Evolutionary conservation across 2,797 vertebrate genomes (phyloP).

Genomic region (Lagocephalus sceleratus): DNA sequence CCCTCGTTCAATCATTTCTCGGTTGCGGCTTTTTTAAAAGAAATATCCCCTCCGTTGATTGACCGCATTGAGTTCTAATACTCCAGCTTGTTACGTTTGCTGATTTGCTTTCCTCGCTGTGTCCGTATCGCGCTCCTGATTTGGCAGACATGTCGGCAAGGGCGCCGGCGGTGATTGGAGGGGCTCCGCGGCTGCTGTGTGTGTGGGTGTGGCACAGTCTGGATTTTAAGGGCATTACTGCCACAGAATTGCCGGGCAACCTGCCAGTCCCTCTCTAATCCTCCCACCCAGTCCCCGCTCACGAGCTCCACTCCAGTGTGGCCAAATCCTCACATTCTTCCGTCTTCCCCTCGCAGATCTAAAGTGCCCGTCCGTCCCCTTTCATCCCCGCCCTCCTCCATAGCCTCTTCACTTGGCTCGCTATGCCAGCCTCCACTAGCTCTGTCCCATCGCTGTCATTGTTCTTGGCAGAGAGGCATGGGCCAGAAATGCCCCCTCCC

Average conservation of each 20-base stretch:
- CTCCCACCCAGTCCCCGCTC: conserved; percentile 62
- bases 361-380: conserved; percentile 55
- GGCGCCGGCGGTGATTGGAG: conserved; percentile 34
- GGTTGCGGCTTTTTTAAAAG: too few species aligned
- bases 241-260: conserved; percentile 62
- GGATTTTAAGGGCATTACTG: conserved; percentile 71
- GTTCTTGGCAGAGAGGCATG: conserved; percentile 50
- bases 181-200: conserved; percentile 34
- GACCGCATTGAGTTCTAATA: conserved; percentile 1
- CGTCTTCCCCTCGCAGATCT: conserved; percentile 51
- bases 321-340: conserved; percentile 74
- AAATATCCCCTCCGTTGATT: conserved; percentile 2
- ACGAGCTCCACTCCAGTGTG: conserved; percentile 57
- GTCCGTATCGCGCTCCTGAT: conserved; percentile 33
- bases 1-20: conserved; percentile 6
- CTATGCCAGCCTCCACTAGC: conserved; percentile 29
- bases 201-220: conserved; percentile 61
- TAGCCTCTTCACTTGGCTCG: conserved; percentile 42
- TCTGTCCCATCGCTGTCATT: conserved; percentile 46
- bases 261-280: conserved; percentile 67
- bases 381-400: conserved; percentile 24
- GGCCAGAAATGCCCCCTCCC: conserved; percentile 33
- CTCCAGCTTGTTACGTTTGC: conserved; percentile 13
- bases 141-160: conserved; percentile 13
- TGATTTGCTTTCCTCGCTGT: conserved; percentile 23